Base-by-base conservation (phyloP, 1,140 invertebrate genomes). In the Anoplolepis gracilipes region DNA sequence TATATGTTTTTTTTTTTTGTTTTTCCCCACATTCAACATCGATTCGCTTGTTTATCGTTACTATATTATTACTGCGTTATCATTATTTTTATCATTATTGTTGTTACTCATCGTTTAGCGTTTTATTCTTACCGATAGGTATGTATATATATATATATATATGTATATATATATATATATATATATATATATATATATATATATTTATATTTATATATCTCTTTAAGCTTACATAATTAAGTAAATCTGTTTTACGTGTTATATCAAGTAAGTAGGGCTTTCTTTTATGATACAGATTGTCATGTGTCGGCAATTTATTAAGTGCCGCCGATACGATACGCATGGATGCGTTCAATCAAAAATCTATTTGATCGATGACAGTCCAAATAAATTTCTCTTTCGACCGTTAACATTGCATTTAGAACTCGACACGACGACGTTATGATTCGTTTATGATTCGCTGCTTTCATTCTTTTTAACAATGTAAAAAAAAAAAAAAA, bases 211-310 rank as follows among this genome's bases (percentile, higher is more conserved):
- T 85, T 77, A 88, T 87, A 84, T 86, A 73, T 86, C 64, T 65
- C 75, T 81, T 88, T 81, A 87, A 81, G 77, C 75, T 87, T 87
- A 69, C 59, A 36, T 84, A 85, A 30, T 49, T 19, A 85, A 86
- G 28, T 91, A 84, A 87, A 84, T 53, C 57, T 75, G 2, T 33
- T 59, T 85, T 87, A 85, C 28, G 36, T 79, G 42, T 67, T 79
- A 67, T 91, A 91, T 90, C 67, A 90, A n/a, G n/a, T n/a, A n/a
- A n/a, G 67, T 92, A 91, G 76, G 69, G 73, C 87, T 75, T 92
- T 82, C n/a, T 86, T 85, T 85, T 92, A 92, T 92, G 65, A 90
- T 92, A 93, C 86, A 93, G 93, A 94, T 94, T 94, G 93, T 94
- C 93, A 92, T 93, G 85, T 91, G 64, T 93, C 87, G 90, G 92